Percentiles rank a stretch among this genome's conserved stretches.
These are phyloP conservation scores for Protomyctophum bolini DNA, from an alignment of 2,113 vertebrate genomes.

Conservation along the genomic window DNA sequence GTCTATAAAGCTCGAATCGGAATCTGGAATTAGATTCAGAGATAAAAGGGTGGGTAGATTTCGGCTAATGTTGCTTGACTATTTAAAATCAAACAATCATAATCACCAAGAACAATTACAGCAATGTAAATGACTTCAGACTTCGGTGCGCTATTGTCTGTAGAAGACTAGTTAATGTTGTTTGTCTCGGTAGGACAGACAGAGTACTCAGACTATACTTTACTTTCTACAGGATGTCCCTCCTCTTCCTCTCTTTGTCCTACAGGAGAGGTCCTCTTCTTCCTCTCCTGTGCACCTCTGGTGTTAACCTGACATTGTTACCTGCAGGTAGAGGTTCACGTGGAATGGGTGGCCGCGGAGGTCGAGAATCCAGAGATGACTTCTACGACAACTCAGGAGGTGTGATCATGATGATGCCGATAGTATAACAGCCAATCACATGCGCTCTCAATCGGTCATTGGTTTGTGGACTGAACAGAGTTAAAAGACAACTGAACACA, in stretches of 20 bases:
- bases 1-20: too few species aligned
- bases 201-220: too few species aligned
- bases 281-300: background rate
- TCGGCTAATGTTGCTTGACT: too few species aligned
- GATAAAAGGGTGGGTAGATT: too few species aligned
- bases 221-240: background rate
- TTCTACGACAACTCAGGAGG: constrained; percentile 79
- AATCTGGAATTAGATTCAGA: too few species aligned
- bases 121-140: too few species aligned
- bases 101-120: too few species aligned
- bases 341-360: constrained; percentile 84
- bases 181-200: too few species aligned
- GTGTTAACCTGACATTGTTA: constrained; percentile 71
- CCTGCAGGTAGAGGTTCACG: constrained; percentile 85
- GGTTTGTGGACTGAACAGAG: background rate
- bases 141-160: too few species aligned
- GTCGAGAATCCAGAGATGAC: constrained; percentile 87
- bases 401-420: constrained; percentile 34
- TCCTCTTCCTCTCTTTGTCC: constrained; percentile 3
- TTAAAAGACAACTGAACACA: too few species aligned
- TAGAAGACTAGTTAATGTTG: too few species aligned
- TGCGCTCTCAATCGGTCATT: background rate
- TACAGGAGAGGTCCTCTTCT: constrained; percentile 3
- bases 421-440: constrained; percentile 27
- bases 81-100: too few species aligned